phyloP scores from a whole-genome alignment of 1,140 invertebrate genomes.

The Drosophila watanabei region DNA sequence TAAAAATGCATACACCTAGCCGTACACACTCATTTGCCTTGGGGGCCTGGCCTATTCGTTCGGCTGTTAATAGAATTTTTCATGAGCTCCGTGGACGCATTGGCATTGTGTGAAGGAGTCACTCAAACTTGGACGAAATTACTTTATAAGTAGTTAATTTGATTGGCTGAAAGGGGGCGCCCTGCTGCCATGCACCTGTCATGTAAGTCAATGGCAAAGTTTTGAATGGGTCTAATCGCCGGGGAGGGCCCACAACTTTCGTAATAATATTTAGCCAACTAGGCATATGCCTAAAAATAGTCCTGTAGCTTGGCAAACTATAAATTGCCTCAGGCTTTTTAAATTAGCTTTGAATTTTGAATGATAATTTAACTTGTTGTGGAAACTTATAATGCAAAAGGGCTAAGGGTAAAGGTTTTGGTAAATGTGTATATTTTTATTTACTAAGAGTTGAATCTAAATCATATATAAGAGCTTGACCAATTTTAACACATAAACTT shows the following conservation, averaged over 20 bases:
- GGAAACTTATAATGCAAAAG: not conserved
- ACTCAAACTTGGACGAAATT: conserved; percentile 76
- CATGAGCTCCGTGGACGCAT: conserved; percentile 72
- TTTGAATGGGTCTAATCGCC: conserved; percentile 63
- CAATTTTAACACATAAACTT: too few relatives aligned
- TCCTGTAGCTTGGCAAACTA: not conserved
- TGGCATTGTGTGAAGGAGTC: conserved; percentile 47
- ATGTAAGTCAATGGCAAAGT: conserved; percentile 67
- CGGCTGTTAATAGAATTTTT: conserved; percentile 81
- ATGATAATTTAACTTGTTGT: conserved; percentile 1
- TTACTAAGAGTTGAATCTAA: not conserved
- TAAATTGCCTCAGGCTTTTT: not conserved
- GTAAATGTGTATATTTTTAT: not conserved
- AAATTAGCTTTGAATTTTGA: conserved; percentile 19
- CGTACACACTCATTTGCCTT: conserved; percentile 45
- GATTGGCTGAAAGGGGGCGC: conserved; percentile 53
- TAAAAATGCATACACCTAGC: conserved; percentile 72
- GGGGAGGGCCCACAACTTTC: conserved; percentile 61
- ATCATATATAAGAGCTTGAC: not conserved
- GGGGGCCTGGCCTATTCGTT: conserved; percentile 44
- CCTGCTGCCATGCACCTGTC: conserved; percentile 55
- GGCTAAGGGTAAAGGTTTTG: not conserved
- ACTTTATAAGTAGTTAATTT: conserved; percentile 84
- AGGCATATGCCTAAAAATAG: conserved; percentile 16
- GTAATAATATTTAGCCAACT: conserved; percentile 77